phyloP scores from a whole-genome alignment of 2,888 invertebrate species.

The Chalcosyrphus nemorum region DNA sequence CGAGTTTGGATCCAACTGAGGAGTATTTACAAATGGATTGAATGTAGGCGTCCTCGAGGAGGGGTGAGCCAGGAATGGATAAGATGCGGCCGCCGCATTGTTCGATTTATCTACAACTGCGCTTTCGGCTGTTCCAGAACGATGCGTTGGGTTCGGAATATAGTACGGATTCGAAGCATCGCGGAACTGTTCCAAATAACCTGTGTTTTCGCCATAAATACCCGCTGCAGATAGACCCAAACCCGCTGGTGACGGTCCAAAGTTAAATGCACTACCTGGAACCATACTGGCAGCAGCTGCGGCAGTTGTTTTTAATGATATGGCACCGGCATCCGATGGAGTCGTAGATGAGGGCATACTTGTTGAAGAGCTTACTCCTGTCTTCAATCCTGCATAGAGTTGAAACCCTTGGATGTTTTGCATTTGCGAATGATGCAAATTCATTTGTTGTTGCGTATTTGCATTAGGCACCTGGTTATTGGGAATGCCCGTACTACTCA shows the following conservation, averaged over 20 bases:
- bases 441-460: conserved; percentile 75
- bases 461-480: conserved; percentile 49
- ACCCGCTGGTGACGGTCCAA: conserved; percentile 87
- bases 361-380: conserved; percentile 77
- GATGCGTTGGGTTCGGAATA: conserved; percentile 82
- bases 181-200: conserved; percentile 87
- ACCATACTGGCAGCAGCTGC: conserved; percentile 85
- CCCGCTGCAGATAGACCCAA: conserved; percentile 82
- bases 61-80: conserved; percentile 85
- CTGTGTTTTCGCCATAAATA: conserved; percentile 86
- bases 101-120: conserved; percentile 81
- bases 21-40: conserved; percentile 84
- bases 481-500: conserved; percentile 26
- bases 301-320: conserved; percentile 85
- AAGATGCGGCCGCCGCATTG: conserved; percentile 82
- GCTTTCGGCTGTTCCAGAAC: conserved; percentile 73
- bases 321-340: conserved; percentile 79
- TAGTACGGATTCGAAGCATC: conserved; percentile 86
- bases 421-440: conserved; percentile 75
- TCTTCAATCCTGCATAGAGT: conserved; percentile 84
- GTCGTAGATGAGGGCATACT: conserved; percentile 68
- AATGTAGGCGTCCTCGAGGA: conserved; percentile 83
- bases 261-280: conserved; percentile 92
- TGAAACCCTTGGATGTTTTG: conserved; percentile 83
- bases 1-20: conserved; percentile 85